These are phyloP conservation scores for Echinarachnius parma DNA, from an alignment of 53 echinoderm and acorn worm species.

Conservation along the genomic window DNA sequence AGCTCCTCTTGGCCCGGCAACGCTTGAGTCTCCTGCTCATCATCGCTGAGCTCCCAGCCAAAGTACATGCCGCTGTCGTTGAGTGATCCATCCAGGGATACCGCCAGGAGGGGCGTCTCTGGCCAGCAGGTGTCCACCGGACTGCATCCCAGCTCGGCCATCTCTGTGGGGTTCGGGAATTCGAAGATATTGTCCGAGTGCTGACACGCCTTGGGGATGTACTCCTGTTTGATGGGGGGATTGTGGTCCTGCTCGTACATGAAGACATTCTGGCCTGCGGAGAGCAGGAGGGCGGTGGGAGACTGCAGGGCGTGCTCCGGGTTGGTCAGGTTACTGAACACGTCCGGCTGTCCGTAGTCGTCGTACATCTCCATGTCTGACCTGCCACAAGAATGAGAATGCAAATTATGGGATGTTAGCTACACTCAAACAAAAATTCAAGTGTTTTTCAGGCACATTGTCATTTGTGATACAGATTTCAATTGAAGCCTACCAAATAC, in stretches of 20 bases:
- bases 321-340: conserved; percentile 30
- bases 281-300: conserved; percentile 44
- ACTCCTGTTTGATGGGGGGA: conserved; percentile 16
- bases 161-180: conserved; percentile 68
- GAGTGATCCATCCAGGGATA: conserved; percentile 55
- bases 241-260: conserved; percentile 75
- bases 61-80: conserved; percentile 64
- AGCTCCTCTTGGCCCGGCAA: no score
- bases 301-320: conserved; percentile 69
- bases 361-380: conserved; percentile 49
- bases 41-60: conserved; percentile 75
- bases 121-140: conserved; percentile 57
- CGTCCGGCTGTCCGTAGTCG: conserved; percentile 36
- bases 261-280: conserved; percentile 72
- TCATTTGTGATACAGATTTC: no score
- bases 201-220: conserved; percentile 5
- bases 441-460: no score
- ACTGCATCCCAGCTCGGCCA: conserved; percentile 63
- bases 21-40: conserved; percentile 69
- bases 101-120: conserved; percentile 49
- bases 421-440: no score
- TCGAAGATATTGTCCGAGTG: conserved; percentile 61
- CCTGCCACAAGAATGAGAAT: not conserved
- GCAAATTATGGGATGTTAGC: not conserved
- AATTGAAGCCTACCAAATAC: no score